Conservation (phyloP, 2,797 vertebrate genomes). For the Sebastolobus altivelis region DNA sequence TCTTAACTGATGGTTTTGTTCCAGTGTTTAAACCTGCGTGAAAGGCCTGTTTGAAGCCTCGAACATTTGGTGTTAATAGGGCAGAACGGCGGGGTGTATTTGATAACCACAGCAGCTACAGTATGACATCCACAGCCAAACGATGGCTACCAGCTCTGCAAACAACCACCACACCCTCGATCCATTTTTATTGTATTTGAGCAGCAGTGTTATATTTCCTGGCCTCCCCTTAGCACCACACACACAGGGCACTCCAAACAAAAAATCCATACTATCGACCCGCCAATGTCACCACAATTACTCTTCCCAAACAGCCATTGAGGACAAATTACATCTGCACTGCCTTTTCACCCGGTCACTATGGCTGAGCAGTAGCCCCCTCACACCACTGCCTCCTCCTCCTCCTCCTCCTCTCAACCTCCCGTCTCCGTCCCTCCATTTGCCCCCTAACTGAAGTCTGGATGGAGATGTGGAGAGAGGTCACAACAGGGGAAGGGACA, state of each 20-base stretch:
- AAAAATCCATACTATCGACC: conserved; percentile 99
- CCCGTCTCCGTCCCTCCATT: conserved; percentile 75
- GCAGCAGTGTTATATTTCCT: conserved; percentile 98
- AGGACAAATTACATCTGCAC: conserved; percentile 99
- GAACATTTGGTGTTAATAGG: conserved; percentile 82
- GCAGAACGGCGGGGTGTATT: conserved; percentile 88
- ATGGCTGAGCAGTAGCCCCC: conserved; percentile 92
- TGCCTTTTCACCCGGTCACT: conserved; percentile 98
- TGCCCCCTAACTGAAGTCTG: conserved; percentile 67
- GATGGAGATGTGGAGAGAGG: conserved; percentile 55
- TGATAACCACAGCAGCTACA: conserved; percentile 89
- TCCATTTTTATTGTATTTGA: conserved; percentile 99
- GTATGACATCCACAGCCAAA: conserved; percentile 91
- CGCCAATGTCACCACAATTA: conserved; percentile 99
- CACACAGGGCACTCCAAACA: conserved; percentile 99
- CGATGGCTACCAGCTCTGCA: conserved; percentile 94
- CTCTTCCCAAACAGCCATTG: conserved; percentile 99
- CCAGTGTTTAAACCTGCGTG: conserved; percentile 66
- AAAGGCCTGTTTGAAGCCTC: conserved; percentile 86
- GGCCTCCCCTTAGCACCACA: conserved; percentile 98
- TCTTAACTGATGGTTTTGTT: conserved; percentile 70
- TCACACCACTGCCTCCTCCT: conserved; percentile 77
- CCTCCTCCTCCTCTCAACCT: conserved; percentile 27
- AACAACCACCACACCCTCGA: conserved; percentile 95
- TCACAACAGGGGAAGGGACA: conserved; percentile 60